Evolutionary conservation across 2,113 vertebrate species (phyloP).

Genomic region (Redunca redunca): DNA sequence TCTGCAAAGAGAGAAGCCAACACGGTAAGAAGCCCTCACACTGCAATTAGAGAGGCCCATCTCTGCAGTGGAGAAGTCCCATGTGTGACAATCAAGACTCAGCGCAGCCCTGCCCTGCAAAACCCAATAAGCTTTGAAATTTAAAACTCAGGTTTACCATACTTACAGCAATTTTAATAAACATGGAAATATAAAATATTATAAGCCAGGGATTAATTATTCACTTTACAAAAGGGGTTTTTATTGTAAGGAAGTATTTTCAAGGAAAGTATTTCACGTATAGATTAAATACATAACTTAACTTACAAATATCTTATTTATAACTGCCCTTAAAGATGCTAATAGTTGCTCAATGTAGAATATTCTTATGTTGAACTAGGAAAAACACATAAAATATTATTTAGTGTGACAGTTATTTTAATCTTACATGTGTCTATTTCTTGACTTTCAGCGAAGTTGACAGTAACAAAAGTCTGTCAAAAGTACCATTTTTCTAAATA

Average conservation of each 20-base stretch:
- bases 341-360: neutral
- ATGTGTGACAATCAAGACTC: neutral
- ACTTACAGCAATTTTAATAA: neutral
- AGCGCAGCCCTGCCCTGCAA: neutral
- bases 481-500: neutral
- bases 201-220: neutral
- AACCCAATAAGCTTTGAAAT: neutral
- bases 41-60: neutral
- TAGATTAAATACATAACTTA: neutral
- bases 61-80: neutral
- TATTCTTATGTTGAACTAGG: neutral
- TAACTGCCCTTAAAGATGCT: neutral
- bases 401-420: neutral
- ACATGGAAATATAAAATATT: neutral
- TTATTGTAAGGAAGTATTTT: constrained; percentile 12
- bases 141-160: neutral
- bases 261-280: neutral
- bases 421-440: neutral
- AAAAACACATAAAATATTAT: neutral
- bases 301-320: neutral
- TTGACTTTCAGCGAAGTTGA: neutral
- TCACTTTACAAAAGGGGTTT: neutral
- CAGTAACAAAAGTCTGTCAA: neutral
- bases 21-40: neutral
- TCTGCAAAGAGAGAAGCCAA: neutral